Conservation (phyloP, 2,888 invertebrate species). For the Acanthosepion lycidas region DNA sequence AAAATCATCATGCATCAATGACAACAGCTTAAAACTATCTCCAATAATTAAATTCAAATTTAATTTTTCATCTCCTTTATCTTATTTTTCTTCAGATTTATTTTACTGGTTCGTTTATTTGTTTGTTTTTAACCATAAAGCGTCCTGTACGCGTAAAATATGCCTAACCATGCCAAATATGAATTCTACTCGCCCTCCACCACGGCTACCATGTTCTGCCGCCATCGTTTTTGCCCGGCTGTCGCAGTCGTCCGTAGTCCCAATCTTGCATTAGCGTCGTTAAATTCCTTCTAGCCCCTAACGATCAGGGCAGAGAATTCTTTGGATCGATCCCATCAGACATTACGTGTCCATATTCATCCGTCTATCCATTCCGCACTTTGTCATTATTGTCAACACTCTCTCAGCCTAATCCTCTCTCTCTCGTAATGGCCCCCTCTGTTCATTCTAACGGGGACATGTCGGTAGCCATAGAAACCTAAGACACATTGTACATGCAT, state of each 20-base stretch:
- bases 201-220: not conserved
- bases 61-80: not conserved
- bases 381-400: not conserved
- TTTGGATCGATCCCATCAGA: not conserved
- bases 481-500: not conserved
- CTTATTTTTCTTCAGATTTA: no score
- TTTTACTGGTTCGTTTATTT: not conserved
- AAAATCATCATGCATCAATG: not conserved
- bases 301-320: not conserved
- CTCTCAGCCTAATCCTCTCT: not conserved
- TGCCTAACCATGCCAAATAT: not conserved
- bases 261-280: not conserved
- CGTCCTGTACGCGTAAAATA: not conserved
- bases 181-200: not conserved
- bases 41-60: constrained; percentile 1
- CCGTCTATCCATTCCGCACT: not conserved
- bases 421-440: not conserved
- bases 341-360: constrained; percentile 1
- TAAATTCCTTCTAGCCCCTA: not conserved
- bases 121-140: not conserved
- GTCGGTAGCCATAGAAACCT: not conserved
- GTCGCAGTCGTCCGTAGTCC: not conserved
- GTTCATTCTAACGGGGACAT: not conserved
- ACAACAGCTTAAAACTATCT: not conserved
- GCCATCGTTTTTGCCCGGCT: not conserved